A percentile compares a stretch with the other conserved stretches of the same genome.
Evolutionary conservation across 2,797 vertebrate genomes (phyloP).

Genomic region (Fistularia commersonii): DNA sequence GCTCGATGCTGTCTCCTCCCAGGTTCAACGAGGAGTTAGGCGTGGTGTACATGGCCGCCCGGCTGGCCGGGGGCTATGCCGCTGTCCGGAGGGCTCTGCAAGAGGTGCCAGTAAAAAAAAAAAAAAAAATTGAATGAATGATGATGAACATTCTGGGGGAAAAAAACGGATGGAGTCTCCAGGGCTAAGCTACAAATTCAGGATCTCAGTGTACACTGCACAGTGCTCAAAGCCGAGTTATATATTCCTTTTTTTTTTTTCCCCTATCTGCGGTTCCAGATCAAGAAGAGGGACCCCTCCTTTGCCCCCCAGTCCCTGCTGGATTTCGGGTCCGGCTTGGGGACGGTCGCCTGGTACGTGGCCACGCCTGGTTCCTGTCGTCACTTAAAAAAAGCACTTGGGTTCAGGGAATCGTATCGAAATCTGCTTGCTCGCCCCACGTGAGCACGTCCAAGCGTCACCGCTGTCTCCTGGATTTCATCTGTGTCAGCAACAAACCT

Average conservation of each 20-base stretch:
- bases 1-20: constrained; percentile 10
- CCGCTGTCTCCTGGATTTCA: too few relatives aligned
- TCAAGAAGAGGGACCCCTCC: constrained; percentile 73
- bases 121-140: neutral
- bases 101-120: constrained; percentile 69
- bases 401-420: too few relatives aligned
- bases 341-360: constrained; percentile 82
- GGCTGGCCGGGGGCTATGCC: constrained; percentile 83
- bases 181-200: too few relatives aligned
- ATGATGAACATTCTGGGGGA: too few relatives aligned
- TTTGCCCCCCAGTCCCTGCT: constrained; percentile 82
- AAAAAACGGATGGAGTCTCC: too few relatives aligned
- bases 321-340: constrained; percentile 88
- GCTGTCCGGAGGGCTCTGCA: constrained; percentile 81
- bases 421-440: too few relatives aligned
- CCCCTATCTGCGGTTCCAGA: constrained; percentile 75
- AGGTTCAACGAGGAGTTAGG: constrained; percentile 81
- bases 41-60: constrained; percentile 82
- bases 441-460: too few relatives aligned
- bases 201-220: too few relatives aligned
- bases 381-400: too few relatives aligned
- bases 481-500: too few relatives aligned
- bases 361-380: neutral
- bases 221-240: too few relatives aligned
- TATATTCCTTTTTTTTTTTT: too few relatives aligned